Evolutionary conservation across 2,888 invertebrate species (phyloP), one percentile per base, ranked within the genome.

Genomic region (Pterostichus madidus): DNA sequence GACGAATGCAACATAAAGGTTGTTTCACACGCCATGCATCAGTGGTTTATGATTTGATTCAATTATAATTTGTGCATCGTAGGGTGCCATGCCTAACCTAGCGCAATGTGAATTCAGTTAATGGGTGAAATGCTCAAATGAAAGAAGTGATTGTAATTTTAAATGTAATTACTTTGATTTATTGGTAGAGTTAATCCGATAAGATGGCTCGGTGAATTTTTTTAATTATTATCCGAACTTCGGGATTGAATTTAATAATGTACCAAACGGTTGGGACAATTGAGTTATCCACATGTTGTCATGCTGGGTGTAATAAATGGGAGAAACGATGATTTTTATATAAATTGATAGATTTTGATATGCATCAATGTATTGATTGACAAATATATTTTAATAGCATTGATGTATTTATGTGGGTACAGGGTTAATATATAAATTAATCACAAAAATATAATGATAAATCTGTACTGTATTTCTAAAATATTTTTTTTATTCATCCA

Each of bases 111-210:
- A 59, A 11, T 59, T 5, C 8, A 24, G 31, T 31, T 59, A 59
- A 59, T 15, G 24, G 15, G 11, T 71, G 44, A 11, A 46, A 15
- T 71, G 49, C 10, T 2, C 31, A 59, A 24, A 17, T 71, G 35
- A 32, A 24, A 31, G 35, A 64, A 35, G 32, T 64, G 49, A 71
- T 71, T 71, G 49, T 71, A 71, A 71, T 71, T 71, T 71, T 17
- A 71, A 71, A 71, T 71, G 71, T 49, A 71, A 71, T 71, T 71
- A 71, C 46, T 71, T 71, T 71, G 44, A 71, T 71, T 71, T 71
- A 49, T 49, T 46, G 46, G 44, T 3, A 6, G 64, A 32, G 64
- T 64, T 64, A 64, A 64, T 64, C 32, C 64, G 35, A 64, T 64
- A 24, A 71, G 71, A 71, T 17, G 44, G 46, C 6, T 71, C 13